phyloP scores from a whole-genome alignment of 2,113 vertebrate species.

The Columba livia region DNA sequence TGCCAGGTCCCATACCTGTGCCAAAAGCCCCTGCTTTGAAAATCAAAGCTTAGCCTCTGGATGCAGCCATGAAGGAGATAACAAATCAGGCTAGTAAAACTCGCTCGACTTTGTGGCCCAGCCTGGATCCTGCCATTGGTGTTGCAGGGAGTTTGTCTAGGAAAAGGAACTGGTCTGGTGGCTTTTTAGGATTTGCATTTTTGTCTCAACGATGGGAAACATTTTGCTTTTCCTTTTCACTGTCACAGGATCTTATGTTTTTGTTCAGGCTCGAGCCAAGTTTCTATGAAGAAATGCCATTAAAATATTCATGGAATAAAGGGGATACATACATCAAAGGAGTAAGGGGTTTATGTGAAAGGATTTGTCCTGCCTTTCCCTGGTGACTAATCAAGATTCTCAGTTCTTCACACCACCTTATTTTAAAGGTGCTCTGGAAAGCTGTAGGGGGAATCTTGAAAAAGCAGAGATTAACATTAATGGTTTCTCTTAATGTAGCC shows the following conservation, averaged over 20 bases:
- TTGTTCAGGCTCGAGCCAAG: conserved; percentile 18
- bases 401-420: neutral
- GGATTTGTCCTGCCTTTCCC: conserved; percentile 36
- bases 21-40: neutral
- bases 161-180: conserved; percentile 54
- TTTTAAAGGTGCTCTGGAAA: conserved; percentile 19
- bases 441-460: neutral
- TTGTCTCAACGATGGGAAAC: conserved; percentile 34
- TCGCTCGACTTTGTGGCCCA: neutral
- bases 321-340: conserved; percentile 51
- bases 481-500: neutral
- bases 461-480: neutral
- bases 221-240: conserved; percentile 25
- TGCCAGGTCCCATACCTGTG: neutral
- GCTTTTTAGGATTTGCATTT: conserved; percentile 59
- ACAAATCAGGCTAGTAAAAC: neutral
- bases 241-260: conserved; percentile 39
- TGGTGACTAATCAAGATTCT: conserved; percentile 25
- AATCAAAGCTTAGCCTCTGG: conserved; percentile 45
- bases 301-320: conserved; percentile 43
- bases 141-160: conserved; percentile 32
- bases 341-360: conserved; percentile 40
- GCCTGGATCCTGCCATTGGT: neutral
- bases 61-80: neutral
- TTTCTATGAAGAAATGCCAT: conserved; percentile 34